These are phyloP conservation scores for Hydropotes inermis DNA, from an alignment of 2,113 vertebrate species.

Conservation along the genomic window DNA sequence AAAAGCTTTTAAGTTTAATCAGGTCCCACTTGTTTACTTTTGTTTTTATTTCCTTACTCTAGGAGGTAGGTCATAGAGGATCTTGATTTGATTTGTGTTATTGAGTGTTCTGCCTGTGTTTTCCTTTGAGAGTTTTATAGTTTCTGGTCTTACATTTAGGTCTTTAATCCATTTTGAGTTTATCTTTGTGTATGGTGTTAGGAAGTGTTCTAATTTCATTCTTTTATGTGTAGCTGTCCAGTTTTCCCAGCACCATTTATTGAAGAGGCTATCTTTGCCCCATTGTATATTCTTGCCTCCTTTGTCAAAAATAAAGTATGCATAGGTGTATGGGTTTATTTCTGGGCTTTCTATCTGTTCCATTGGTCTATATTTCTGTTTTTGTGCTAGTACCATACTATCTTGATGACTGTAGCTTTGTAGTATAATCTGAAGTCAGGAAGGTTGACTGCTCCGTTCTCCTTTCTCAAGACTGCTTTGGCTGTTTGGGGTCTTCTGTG, in stretches of 20 bases:
- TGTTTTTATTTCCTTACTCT: neutral
- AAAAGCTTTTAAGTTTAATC: neutral
- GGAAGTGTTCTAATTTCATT: neutral
- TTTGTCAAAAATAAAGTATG: neutral
- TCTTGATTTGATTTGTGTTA: neutral
- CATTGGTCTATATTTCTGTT: neutral
- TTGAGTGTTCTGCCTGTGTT: neutral
- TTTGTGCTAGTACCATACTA: neutral
- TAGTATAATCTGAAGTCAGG: neutral
- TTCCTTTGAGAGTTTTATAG: neutral
- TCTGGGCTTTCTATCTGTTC: neutral
- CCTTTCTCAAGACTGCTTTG: neutral
- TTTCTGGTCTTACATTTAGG: neutral
- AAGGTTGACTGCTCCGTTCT: neutral
- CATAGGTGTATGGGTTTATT: neutral
- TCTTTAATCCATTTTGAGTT: neutral
- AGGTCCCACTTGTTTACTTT: neutral
- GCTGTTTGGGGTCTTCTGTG: neutral
- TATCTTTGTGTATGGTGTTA: neutral
- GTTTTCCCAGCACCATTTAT: neutral
- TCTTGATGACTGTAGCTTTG: neutral
- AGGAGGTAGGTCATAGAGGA: neutral
- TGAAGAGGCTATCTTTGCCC: neutral
- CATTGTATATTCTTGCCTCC: neutral
- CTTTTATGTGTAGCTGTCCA: neutral